Evolutionary conservation across 1,140 invertebrate genomes (phyloP).

Genomic region (Dreissena rostriformis): DNA sequence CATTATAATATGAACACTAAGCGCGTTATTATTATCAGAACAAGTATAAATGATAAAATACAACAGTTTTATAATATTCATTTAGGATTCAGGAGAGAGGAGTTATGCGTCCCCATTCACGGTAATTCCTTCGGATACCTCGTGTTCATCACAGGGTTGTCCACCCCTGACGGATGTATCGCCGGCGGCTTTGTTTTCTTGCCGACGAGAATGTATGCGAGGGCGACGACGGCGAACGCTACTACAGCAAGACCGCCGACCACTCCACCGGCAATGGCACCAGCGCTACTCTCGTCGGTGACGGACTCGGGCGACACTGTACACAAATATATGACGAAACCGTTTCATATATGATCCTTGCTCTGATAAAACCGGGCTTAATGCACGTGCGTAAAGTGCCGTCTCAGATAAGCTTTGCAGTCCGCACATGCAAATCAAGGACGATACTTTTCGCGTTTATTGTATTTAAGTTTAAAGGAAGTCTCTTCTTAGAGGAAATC

Average conservation of each 20-base stretch:
- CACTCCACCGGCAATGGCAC: conserved; percentile 1
- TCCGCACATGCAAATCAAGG: too few relatives aligned
- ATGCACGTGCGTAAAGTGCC: background rate
- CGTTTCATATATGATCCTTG: background rate
- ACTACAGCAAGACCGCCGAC: conserved; percentile 11
- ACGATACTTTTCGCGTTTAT: background rate
- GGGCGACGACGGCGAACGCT: background rate
- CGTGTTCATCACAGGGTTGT: background rate
- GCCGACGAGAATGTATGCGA: background rate
- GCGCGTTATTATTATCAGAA: too few relatives aligned
- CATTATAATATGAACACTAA: too few relatives aligned
- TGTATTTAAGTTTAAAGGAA: background rate
- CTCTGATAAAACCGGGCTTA: background rate
- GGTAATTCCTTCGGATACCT: background rate
- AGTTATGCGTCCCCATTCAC: too few relatives aligned
- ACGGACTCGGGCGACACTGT: background rate
- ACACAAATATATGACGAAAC: too few relatives aligned
- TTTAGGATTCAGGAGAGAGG: too few relatives aligned
- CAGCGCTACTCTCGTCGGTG: background rate
- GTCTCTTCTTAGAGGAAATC: too few relatives aligned
- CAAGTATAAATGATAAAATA: too few relatives aligned
- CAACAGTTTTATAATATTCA: too few relatives aligned
- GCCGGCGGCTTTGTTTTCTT: conserved; percentile 23
- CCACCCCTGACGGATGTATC: conserved; percentile 13
- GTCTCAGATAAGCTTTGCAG: too few relatives aligned